Conservation (phyloP, 2,113 vertebrate species). For the Pan paniscus region DNA sequence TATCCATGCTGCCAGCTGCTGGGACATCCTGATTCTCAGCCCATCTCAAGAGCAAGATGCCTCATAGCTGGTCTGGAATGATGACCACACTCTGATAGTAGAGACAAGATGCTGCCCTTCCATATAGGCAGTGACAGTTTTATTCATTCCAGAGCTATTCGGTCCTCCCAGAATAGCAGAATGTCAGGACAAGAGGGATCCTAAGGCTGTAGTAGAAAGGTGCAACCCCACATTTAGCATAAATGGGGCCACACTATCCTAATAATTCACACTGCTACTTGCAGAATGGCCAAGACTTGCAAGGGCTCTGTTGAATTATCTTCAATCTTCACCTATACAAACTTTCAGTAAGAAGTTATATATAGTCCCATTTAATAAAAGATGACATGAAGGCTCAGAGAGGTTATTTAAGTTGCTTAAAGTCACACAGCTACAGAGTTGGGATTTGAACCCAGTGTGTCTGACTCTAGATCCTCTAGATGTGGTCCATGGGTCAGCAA, state of each 20-base stretch:
- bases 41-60: neutral
- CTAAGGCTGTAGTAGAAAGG: neutral
- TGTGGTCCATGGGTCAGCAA: neutral
- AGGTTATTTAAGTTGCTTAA: constrained; percentile 38
- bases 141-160: neutral
- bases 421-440: neutral
- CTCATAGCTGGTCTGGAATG: neutral
- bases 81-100: neutral
- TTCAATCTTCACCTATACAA: neutral
- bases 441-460: neutral
- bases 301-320: neutral
- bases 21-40: too few relatives aligned
- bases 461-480: neutral
- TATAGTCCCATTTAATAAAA: neutral
- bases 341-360: neutral
- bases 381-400: neutral
- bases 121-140: neutral
- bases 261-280: neutral
- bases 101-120: neutral
- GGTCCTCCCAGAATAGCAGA: neutral
- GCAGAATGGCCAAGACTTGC: neutral
- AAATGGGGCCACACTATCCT: neutral
- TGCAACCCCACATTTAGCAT: neutral
- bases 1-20: too few relatives aligned
- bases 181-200: neutral